Conservation (phyloP, 2,113 vertebrate species). For the Saguinus midas region DNA sequence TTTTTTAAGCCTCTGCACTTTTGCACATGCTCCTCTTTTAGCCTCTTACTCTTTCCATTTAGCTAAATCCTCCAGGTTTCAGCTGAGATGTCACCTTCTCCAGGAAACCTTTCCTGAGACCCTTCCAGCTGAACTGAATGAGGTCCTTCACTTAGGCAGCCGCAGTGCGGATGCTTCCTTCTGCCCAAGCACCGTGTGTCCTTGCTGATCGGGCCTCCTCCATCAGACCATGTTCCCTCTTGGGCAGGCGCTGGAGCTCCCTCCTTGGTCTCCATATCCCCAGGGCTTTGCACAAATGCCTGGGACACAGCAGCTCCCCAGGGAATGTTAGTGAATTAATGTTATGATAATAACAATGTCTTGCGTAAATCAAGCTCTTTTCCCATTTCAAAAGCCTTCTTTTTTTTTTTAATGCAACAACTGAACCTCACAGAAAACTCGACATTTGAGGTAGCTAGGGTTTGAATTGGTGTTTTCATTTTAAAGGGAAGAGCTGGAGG, state of each 20-base stretch:
- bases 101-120: slow-evolving; percentile 18
- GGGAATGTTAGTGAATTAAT: slow-evolving; percentile 18
- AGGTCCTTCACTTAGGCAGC: background rate
- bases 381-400: slow-evolving; percentile 37
- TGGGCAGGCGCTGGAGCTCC: background rate
- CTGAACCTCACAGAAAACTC: background rate
- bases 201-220: background rate
- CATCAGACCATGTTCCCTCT: background rate
- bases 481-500: background rate
- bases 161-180: background rate
- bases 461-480: background rate
- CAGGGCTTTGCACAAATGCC: slow-evolving; percentile 40
- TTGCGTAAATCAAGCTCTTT: slow-evolving; percentile 41
- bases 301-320: background rate
- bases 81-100: background rate
- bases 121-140: background rate
- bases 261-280: background rate
- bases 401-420: background rate
- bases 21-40: background rate
- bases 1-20: background rate
- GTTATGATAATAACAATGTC: slow-evolving; percentile 43
- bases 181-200: background rate
- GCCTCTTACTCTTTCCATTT: background rate
- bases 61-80: background rate
- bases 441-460: background rate